Conservation (phyloP, 2,888 invertebrate genomes). For the Apamea sordens region DNA sequence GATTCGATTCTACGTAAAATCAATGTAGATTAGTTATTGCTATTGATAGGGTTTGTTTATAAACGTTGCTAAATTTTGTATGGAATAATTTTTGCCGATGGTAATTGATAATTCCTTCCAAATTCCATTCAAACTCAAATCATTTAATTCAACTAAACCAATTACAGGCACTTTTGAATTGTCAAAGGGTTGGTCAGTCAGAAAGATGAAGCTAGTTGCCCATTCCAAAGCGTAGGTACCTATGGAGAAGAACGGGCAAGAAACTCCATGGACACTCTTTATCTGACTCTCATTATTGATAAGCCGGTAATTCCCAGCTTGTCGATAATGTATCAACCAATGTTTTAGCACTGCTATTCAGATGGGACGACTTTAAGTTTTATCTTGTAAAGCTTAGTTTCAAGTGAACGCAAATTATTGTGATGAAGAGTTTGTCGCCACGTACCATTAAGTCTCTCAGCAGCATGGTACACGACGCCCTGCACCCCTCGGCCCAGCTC, state of each 20-base stretch:
- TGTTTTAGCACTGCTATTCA: not conserved
- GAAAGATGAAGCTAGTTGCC: too few species aligned
- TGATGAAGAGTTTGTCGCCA: not conserved
- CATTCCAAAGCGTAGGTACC: too few species aligned
- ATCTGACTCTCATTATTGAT: too few species aligned
- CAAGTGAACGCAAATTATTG: not conserved
- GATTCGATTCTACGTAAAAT: not conserved
- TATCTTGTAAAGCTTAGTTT: not conserved
- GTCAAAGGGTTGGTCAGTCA: too few species aligned
- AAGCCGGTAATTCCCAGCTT: too few species aligned
- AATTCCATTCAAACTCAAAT: too few species aligned
- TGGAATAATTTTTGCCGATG: not conserved
- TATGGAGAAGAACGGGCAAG: too few species aligned
- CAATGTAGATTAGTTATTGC: not conserved
- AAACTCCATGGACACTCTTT: too few species aligned
- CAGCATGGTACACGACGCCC: conserved; percentile 96
- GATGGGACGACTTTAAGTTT: not conserved
- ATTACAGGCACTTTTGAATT: too few species aligned
- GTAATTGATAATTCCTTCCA: not conserved
- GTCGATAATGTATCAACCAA: not conserved
- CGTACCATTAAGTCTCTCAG: conserved; percentile 93
- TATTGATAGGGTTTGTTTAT: not conserved
- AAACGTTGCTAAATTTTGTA: not conserved
- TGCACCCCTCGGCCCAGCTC: conserved; percentile 98
- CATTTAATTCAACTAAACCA: too few species aligned